Evolutionary conservation across 2,888 invertebrate genomes (phyloP).

Genomic region (Melangyna quadrimaculata): DNA sequence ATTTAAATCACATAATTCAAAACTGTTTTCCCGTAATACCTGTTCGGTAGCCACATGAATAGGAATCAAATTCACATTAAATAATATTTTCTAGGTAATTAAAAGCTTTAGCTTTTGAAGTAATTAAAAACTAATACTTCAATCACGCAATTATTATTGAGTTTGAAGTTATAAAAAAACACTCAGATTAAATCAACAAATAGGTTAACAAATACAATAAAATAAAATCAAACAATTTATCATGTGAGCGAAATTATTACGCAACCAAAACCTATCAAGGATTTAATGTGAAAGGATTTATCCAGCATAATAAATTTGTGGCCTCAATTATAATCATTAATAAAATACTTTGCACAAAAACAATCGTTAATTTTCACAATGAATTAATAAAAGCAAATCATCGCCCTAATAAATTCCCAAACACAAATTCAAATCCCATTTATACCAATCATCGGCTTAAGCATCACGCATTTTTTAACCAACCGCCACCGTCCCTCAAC

Average conservation of each 20-base stretch:
- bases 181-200: not conserved
- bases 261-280: not conserved
- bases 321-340: not conserved
- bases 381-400: slow-evolving; percentile 14
- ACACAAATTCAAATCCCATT: slow-evolving; percentile 20
- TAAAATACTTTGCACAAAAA: not conserved
- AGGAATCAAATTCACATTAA: not conserved
- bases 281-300: not conserved
- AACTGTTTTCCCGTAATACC: not conserved
- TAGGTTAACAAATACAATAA: not conserved
- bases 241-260: not conserved
- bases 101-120: not conserved
- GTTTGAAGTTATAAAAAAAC: not conserved
- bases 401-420: slow-evolving; percentile 7
- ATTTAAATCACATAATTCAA: not conserved
- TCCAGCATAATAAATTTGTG: not conserved
- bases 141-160: not conserved
- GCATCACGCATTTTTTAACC: slow-evolving; percentile 9
- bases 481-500: not conserved
- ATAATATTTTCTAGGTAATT: not conserved
- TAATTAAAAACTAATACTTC: not conserved
- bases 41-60: not conserved
- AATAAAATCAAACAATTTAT: not conserved
- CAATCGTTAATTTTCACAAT: not conserved
- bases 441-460: slow-evolving; percentile 29